Evolutionary conservation across 2,113 vertebrate genomes (phyloP).

Genomic region (Burhinus oedicnemus): DNA sequence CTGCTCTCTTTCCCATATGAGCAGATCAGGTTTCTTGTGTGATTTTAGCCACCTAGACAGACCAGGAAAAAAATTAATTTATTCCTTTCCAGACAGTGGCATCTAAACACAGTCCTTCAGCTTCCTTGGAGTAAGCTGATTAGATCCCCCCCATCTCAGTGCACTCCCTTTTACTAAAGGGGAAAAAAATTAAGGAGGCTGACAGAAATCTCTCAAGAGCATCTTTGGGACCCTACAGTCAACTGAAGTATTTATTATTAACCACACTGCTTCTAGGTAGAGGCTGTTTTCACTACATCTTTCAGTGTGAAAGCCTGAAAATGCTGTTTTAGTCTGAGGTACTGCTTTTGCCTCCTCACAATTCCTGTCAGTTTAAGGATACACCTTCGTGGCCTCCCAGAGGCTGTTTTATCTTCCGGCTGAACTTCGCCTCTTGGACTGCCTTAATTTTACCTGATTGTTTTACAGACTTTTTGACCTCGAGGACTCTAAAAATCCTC

Average conservation of each 20-base stretch:
- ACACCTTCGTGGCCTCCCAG: background rate
- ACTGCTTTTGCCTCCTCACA: background rate
- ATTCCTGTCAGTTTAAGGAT: background rate
- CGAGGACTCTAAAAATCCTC: background rate
- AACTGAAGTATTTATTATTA: background rate
- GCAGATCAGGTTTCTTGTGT: background rate
- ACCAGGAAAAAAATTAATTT: background rate
- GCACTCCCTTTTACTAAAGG: background rate
- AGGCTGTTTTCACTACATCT: background rate
- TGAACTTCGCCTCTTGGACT: background rate
- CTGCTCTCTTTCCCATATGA: background rate
- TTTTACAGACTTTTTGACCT: background rate
- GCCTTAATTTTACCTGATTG: background rate
- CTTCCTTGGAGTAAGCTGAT: background rate
- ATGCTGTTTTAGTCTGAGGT: rapidly evolving
- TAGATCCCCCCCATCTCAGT: background rate
- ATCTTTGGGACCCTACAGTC: background rate
- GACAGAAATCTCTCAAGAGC: background rate
- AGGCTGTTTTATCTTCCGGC: rapidly evolving
- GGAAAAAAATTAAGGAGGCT: background rate
- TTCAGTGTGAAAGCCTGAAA: background rate
- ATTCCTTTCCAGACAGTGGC: background rate
- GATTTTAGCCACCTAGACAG: background rate
- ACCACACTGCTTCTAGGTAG: background rate
- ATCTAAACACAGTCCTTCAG: background rate